Evolutionary conservation across 2,888 invertebrate genomes (phyloP), one percentile per base, ranked within the genome.

Genomic region (Limnephilus marmoratus): DNA sequence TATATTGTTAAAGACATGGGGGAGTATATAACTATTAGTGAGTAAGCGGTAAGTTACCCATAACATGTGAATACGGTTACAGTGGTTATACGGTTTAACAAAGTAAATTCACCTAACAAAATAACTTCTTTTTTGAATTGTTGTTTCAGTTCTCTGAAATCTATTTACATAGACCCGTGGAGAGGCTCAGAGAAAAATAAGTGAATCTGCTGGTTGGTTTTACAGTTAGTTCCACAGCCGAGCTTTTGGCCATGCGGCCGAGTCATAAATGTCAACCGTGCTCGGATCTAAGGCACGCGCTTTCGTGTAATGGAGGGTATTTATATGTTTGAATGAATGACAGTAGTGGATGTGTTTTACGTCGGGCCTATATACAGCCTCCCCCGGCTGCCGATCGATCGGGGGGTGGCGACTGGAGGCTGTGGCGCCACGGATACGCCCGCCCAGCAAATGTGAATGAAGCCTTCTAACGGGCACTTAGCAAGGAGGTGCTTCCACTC

Each of bases 371-470:
- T 68, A n/a, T 68, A 68, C 24, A 68, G 68, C 68, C 68, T 9
- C 68, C 68, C n/a, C 68, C n/a, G 68, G 2, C 68, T 7, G 68
- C 24, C 68, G 24, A 68, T 68, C 68, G 68, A 68, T 68, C 68
- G 24, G 24, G 68, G 68, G 68, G 68, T 18, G 37, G 83, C 18
- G 31, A 18, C 37, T 31, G 34, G 37, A 83, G 37, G 34, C 37
- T 83, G 83, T 41, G 83, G 83, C 31, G 31, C 37, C 31, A 11
- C 83, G 83, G 83, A 83, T 83, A 83, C 34, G 34, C 34, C 34
- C 82, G 34, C 82, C 82, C 82, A 31, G 31, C 82, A 11, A 83
- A 83, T 24, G 82, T 83, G 83, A 83, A 83, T 83, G 83, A n/a
- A 34, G 34, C 37, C 5, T 37, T 13, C 37, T 13, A 83, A 41